Base-by-base conservation (phyloP, 2,888 invertebrate species). In the Leptopilina myrica region DNA sequence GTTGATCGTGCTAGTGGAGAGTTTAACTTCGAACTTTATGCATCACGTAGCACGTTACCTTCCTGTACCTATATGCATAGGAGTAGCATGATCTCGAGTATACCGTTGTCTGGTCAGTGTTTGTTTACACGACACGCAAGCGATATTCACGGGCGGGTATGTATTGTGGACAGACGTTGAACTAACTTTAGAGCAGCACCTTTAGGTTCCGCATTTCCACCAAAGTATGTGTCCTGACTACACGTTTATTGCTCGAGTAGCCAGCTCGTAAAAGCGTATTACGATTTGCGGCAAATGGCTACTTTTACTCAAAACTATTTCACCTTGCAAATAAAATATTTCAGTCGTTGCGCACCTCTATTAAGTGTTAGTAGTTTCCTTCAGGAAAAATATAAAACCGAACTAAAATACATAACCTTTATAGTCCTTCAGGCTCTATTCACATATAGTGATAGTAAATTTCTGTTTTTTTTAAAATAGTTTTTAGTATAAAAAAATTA, bases 91-190 rank as follows among this genome's bases (percentile, higher is more conserved):
- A 64, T 64, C 40, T 64, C 64, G 14, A 49, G 49, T 33, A 8
- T 12, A 46, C 20, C 67, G 12, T 20, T 26, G 67, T 46, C 67
- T 67, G 79, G 76, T 77, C 84, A 83, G 80, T 84, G 83, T 85
- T 85, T 86, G 85, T 85, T 85, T 85, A 86, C 85, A 84, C 84
- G 84, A 82, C 82, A 84, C 78, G 84, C 80, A 76, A 76, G 79
- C 78, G 85, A 84, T 87, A 87, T 86, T 86, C 84, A 85, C 83
- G 79, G 83, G 83, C 33, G 4, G 33, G 33, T 33, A 5, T 33
- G 80, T 79, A 79, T 77, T 77, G 82, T 75, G 82, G 81, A 79
- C 82, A 80, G 79, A 78, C 78, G 78, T 78, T 77, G 79, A 81
- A 80, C 83, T 84, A 87, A 86, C 80, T 86, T 86, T 84, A 84